Base-by-base conservation (phyloP, 1,140 invertebrate genomes). In the Aphis gossypii region DNA sequence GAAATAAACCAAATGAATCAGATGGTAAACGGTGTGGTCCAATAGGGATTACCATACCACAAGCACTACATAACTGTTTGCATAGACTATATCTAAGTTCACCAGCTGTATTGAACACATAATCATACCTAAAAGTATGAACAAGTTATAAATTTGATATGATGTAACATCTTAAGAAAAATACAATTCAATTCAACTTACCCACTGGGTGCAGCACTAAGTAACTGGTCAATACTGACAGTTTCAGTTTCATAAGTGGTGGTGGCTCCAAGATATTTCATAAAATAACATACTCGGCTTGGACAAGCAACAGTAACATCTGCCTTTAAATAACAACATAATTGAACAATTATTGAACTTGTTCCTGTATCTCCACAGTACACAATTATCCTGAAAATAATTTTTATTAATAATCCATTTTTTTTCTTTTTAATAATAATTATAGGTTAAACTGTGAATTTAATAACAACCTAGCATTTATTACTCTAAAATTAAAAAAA, bases 261-360 rank as follows among this genome's bases (percentile, higher is more conserved):
- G 83, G 96, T 95, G 23, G 96, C 96, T 44, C 96, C 96, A 21
- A 97, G 94, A 84, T 96, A 96, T 94, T 95, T 95, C 93, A 96
- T 96, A 30, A 97, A 95, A 44, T 95, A 95, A 94, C 94, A 95
- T 95, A 94, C 96, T 96, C 30, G 96, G 96, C 4, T 96, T 95
- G 21, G 48, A 56, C 92, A 93, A 56, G 48, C 48, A 51, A 93
- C 92, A 20, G 96, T 96, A 20, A 97, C 95, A 91, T 96, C 94
- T 56, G 96, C 96, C 51, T 97, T 97, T 97, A 97, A 97, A 23
- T 96, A 95, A 94, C 96, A 96, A 82, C 97, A 95, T 76, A 98
- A 95, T 95, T 98, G 97, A 88, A 97, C 96, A 76, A 97, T 96
- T 94, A 97, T 96, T 94, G 97, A 97, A 48, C 97, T 97, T 44